Percentiles rank a stretch among this genome's conserved stretches.
Conservation (phyloP, 2,113 vertebrate genomes). For the Sinocyclocheilus maitianheensis region DNA sequence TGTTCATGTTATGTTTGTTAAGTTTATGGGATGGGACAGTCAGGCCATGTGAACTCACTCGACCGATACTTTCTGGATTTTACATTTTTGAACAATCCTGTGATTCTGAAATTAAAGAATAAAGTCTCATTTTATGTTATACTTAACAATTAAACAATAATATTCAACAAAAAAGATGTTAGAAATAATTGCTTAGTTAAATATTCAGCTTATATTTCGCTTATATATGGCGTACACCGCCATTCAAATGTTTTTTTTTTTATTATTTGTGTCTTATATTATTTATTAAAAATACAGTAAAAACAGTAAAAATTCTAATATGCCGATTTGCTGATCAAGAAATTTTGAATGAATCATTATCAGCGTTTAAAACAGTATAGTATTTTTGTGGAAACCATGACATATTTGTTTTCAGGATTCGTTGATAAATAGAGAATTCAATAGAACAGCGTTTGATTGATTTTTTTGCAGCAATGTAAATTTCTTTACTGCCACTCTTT, state of each 20-base stretch:
- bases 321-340: neutral
- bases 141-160: neutral
- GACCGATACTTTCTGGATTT: neutral
- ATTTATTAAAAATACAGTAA: neutral
- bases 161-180: neutral
- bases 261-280: no score
- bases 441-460: neutral
- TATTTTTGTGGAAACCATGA: neutral
- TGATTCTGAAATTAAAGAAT: neutral
- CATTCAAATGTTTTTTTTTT: neutral
- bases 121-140: neutral
- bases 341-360: neutral
- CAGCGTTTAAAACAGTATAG: neutral
- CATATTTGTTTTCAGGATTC: no score
- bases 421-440: neutral
- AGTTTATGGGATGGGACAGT: neutral
- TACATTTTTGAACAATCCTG: neutral
- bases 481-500: neutral
- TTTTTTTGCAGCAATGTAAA: neutral
- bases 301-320: neutral
- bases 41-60: neutral
- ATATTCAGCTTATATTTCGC: neutral
- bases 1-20: neutral
- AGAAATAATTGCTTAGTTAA: neutral
- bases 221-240: neutral